These are phyloP conservation scores for Megalops atlanticus DNA, from an alignment of 2,113 vertebrate species.

Conservation along the genomic window DNA sequence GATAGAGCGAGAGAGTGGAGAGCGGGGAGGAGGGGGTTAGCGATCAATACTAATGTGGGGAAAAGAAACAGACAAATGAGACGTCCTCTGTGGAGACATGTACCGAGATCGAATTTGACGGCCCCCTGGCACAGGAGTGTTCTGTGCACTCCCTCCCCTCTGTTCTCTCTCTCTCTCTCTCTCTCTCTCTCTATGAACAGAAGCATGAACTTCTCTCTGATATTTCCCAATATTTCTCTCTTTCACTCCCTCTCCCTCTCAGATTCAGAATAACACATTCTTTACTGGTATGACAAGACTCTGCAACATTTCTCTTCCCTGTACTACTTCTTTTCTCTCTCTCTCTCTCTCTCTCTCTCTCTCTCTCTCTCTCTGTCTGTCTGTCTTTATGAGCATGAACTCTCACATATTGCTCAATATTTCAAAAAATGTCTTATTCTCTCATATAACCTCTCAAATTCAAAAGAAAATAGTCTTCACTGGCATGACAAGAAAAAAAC, in stretches of 20 bases:
- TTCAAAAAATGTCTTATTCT: too few relatives aligned
- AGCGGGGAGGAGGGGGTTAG: background rate
- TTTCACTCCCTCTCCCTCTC: too few relatives aligned
- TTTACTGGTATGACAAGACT: background rate
- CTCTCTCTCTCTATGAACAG: background rate
- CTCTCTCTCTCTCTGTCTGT: background rate
- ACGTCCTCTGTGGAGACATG: background rate
- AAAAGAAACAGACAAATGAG: background rate
- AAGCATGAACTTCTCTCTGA: too few relatives aligned
- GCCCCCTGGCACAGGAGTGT: background rate
- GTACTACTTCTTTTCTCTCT: background rate
- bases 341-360: background rate
- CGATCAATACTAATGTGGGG: constrained; percentile 8
- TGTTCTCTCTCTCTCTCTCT: background rate
- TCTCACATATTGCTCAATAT: too few relatives aligned
- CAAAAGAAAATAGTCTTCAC: too few relatives aligned
- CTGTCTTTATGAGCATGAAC: too few relatives aligned
- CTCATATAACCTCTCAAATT: too few relatives aligned
- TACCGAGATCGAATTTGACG: constrained; percentile 1
- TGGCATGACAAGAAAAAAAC: too few relatives aligned
- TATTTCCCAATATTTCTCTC: too few relatives aligned
- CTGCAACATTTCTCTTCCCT: too few relatives aligned
- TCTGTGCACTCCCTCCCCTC: background rate
- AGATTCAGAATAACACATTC: too few relatives aligned
- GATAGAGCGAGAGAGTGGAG: background rate